phyloP scores from a whole-genome alignment of 2,797 vertebrate species.

The Anabacerthia variegaticeps region DNA sequence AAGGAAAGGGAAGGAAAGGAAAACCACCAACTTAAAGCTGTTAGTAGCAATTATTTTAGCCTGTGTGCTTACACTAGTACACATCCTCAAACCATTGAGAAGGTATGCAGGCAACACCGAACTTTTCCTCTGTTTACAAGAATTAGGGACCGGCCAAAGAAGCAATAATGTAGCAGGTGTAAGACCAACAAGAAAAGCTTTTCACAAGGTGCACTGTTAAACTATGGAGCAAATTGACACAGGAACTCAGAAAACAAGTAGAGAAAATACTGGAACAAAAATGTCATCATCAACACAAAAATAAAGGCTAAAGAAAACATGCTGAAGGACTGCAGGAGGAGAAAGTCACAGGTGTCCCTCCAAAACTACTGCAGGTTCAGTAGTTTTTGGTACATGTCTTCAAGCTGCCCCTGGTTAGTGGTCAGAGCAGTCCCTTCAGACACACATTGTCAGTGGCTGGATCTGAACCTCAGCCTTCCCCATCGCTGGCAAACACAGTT shows the following conservation, averaged over 20 bases:
- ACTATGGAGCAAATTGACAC: background rate
- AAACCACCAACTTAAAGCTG: background rate
- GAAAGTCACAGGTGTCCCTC: background rate
- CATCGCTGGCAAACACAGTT: background rate
- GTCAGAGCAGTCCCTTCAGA: background rate
- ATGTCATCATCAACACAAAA: background rate
- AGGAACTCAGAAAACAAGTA: background rate
- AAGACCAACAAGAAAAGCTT: background rate
- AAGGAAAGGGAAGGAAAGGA: background rate
- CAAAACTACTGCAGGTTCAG: background rate
- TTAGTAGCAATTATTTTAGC: background rate
- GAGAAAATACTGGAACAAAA: background rate
- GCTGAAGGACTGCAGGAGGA: background rate
- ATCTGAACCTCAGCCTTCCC: background rate
- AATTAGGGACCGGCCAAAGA: background rate
- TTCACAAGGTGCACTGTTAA: background rate
- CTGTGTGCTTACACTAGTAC: background rate
- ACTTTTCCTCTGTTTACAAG: background rate
- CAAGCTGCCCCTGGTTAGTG: background rate
- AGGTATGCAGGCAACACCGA: background rate
- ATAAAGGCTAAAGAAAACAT: background rate
- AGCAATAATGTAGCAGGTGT: background rate
- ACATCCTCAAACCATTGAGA: background rate
- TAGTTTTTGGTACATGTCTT: background rate
- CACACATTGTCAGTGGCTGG: fast-evolving